A percentile compares a stretch with the other conserved stretches of the same genome.
These are phyloP conservation scores for Littorina saxatilis DNA, from an alignment of 1,140 invertebrate species.

Conservation along the genomic window DNA sequence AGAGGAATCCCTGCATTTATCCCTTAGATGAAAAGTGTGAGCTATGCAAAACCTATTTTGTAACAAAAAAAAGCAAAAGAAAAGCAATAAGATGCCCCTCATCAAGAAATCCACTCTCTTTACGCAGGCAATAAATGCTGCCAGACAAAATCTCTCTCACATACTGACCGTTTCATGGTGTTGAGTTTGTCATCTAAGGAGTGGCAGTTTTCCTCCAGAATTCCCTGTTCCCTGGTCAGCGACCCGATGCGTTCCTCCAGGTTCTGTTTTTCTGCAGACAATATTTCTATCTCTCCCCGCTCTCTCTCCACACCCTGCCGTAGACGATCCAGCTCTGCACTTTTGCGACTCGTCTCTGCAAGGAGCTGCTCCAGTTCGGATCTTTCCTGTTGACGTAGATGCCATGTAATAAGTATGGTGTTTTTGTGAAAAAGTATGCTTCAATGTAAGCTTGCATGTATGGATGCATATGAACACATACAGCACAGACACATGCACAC, in stretches of 20 bases:
- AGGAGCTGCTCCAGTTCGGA: conserved; percentile 64
- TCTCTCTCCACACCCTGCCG: conserved; percentile 60
- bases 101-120: too few species aligned
- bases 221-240: conserved; percentile 62
- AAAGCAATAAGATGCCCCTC: too few species aligned
- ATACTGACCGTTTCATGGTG: conserved; percentile 65
- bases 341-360: conserved; percentile 60
- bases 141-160: too few species aligned
- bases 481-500: conserved; percentile 8
- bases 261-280: conserved; percentile 62
- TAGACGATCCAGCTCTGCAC: conserved; percentile 65
- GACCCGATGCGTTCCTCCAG: conserved; percentile 64
- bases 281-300: conserved; percentile 60
- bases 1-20: too few species aligned
- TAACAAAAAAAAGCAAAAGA: too few species aligned
- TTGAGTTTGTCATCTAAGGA: conserved; percentile 67
- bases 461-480: not conserved
- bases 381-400: conserved; percentile 59
- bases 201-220: conserved; percentile 64
- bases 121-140: too few species aligned
- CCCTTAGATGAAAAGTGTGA: too few species aligned
- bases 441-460: not conserved
- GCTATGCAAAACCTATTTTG: too few species aligned
- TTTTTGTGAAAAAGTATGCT: not conserved
- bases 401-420: not conserved